A percentile compares a stretch with the other conserved stretches of the same genome.
These are phyloP conservation scores for Ceriagrion tenellum DNA, from an alignment of 2,888 invertebrate species.

Conservation along the genomic window DNA sequence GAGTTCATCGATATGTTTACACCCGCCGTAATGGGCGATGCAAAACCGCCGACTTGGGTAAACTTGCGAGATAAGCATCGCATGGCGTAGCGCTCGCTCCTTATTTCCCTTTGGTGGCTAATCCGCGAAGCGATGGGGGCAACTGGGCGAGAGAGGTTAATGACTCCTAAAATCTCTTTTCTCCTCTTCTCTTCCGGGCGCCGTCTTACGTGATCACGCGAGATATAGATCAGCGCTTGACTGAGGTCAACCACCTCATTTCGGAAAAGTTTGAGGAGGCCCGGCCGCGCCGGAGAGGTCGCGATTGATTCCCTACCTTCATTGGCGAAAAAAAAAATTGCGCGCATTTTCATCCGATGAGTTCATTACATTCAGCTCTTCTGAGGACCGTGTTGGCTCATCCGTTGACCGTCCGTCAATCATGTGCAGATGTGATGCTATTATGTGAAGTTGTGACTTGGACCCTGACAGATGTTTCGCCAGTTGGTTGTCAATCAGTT, in stretches of 20 bases:
- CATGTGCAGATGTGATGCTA: not conserved
- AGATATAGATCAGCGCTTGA: slow-evolving; percentile 44
- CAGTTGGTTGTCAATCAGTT: not conserved
- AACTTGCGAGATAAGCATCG: slow-evolving; percentile 15
- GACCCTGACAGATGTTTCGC: not conserved
- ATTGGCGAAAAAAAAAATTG: not conserved
- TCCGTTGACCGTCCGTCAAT: not conserved
- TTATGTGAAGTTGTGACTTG: not conserved
- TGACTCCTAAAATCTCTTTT: slow-evolving; percentile 45
- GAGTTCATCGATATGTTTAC: not conserved
- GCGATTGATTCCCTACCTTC: slow-evolving; percentile 6
- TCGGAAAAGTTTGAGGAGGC: slow-evolving; percentile 1
- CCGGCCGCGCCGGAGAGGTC: not conserved
- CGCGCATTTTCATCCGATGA: not conserved
- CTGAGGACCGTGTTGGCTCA: not conserved
- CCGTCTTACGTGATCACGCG: slow-evolving; percentile 31
- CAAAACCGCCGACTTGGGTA: not conserved
- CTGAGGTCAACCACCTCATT: slow-evolving; percentile 47
- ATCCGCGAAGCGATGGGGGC: not conserved
- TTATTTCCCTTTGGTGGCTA: slow-evolving; percentile 11
- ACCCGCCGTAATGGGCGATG: not conserved
- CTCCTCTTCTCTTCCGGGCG: slow-evolving; percentile 33
- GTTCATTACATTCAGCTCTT: not conserved
- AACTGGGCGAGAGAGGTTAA: slow-evolving; percentile 30
- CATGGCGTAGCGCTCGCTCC: not conserved